These are phyloP conservation scores for Dorcus parallelipipedus DNA, from an alignment of 2,888 invertebrate species.

Conservation along the genomic window DNA sequence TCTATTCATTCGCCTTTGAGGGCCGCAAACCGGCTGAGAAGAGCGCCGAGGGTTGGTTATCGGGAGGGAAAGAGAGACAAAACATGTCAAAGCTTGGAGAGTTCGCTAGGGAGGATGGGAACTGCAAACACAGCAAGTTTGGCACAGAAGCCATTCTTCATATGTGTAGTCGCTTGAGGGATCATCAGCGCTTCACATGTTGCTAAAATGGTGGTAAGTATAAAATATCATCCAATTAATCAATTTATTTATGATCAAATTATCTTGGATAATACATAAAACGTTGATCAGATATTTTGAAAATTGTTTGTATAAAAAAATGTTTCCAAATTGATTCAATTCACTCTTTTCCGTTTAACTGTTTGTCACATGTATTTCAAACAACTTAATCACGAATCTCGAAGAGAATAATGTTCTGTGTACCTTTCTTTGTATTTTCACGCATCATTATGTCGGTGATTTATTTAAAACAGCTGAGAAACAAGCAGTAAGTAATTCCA, in stretches of 20 bases:
- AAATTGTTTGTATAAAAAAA: too few species aligned
- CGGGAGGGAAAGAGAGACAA: slow-evolving; percentile 15
- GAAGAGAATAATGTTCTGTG: neutral
- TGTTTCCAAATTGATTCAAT: neutral
- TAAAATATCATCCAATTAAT: slow-evolving; percentile 18
- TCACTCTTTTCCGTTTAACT: neutral
- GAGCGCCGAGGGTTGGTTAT: slow-evolving; percentile 18
- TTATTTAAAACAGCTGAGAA: neutral
- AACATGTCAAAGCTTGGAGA: slow-evolving; percentile 19
- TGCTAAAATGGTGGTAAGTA: slow-evolving; percentile 34
- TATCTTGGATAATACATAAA: too few species aligned
- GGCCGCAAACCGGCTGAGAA: slow-evolving; percentile 4
- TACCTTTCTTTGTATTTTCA: neutral
- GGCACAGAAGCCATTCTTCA: slow-evolving; percentile 34
- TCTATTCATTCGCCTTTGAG: slow-evolving; percentile 4
- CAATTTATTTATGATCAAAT: too few species aligned
- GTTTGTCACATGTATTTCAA: neutral
- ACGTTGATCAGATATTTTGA: too few species aligned
- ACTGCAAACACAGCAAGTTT: slow-evolving; percentile 31
- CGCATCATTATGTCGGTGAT: neutral
- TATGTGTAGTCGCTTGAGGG: slow-evolving; percentile 23
- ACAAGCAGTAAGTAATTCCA: too few species aligned
- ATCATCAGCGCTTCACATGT: slow-evolving; percentile 21
- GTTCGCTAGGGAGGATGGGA: slow-evolving; percentile 18
- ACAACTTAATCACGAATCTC: slow-evolving; percentile 1